Conservation (phyloP, 2,113 vertebrate species). For the Psilopogon haemacephalus region DNA sequence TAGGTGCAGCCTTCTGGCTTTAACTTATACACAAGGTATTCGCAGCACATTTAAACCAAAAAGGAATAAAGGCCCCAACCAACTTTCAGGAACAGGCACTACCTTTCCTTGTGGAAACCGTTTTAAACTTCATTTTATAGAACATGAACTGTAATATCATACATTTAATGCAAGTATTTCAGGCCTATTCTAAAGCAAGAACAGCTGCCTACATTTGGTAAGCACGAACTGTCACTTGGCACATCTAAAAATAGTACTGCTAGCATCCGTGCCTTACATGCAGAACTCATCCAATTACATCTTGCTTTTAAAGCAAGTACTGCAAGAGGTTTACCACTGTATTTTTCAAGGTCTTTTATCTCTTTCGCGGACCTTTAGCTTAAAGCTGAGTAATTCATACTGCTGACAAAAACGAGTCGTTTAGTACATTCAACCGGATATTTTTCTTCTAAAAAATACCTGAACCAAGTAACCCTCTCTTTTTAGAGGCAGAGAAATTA, state of each 20-base stretch:
- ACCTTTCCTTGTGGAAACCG: neutral
- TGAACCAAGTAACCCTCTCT: neutral
- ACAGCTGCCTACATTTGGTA: constrained; percentile 78
- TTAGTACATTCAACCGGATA: neutral
- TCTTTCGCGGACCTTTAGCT: neutral
- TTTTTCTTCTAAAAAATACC: neutral
- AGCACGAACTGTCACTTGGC: constrained; percentile 75
- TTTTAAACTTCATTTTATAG: neutral
- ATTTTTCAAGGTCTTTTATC: neutral
- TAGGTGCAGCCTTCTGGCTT: neutral
- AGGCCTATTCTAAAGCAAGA: constrained; percentile 60
- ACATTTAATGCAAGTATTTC: constrained; percentile 12
- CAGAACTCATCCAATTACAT: constrained; percentile 73
- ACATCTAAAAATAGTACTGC: constrained; percentile 87
- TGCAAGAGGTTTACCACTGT: neutral
- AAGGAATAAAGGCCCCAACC: neutral
- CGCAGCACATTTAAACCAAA: neutral
- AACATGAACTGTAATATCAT: neutral
- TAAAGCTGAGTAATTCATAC: neutral
- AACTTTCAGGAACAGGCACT: neutral
- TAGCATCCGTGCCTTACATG: constrained; percentile 64
- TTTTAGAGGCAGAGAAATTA: neutral
- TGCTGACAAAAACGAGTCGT: neutral
- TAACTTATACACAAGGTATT: neutral
- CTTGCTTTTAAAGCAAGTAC: constrained; percentile 51